These are phyloP conservation scores for Calameuta filiformis DNA, from an alignment of 2,888 invertebrate genomes.

Conservation along the genomic window DNA sequence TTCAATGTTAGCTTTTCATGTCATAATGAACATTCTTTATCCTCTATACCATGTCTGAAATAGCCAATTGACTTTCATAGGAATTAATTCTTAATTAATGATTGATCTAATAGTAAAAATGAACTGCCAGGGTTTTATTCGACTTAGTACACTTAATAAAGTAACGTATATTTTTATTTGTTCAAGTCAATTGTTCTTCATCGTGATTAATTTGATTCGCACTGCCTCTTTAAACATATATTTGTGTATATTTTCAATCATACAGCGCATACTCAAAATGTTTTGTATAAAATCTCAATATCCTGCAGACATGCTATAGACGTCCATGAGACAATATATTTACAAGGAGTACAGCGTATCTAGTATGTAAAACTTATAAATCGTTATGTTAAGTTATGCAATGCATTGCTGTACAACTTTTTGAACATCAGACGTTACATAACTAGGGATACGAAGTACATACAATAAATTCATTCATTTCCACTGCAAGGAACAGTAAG, in stretches of 20 bases:
- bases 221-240: too few species aligned
- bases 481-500: not conserved
- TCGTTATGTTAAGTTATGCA: not conserved
- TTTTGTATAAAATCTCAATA: too few species aligned
- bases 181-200: not conserved
- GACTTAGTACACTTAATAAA: not conserved
- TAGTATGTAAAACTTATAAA: not conserved
- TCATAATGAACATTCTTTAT: not conserved
- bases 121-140: not conserved
- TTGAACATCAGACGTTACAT: not conserved
- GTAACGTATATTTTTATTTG: not conserved
- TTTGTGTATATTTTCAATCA: too few species aligned
- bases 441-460: not conserved
- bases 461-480: not conserved
- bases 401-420: not conserved
- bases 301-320: not conserved
- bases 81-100: not conserved
- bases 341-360: not conserved
- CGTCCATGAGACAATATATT: not conserved
- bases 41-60: not conserved
- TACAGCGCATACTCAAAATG: too few species aligned
- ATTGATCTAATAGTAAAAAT: not conserved
- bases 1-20: slow-evolving; percentile 26
- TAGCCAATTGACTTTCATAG: not conserved
- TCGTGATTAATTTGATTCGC: not conserved